These are phyloP conservation scores for Eulemur albifrons DNA, from an alignment of 2,797 vertebrate species.

Conservation along the genomic window DNA sequence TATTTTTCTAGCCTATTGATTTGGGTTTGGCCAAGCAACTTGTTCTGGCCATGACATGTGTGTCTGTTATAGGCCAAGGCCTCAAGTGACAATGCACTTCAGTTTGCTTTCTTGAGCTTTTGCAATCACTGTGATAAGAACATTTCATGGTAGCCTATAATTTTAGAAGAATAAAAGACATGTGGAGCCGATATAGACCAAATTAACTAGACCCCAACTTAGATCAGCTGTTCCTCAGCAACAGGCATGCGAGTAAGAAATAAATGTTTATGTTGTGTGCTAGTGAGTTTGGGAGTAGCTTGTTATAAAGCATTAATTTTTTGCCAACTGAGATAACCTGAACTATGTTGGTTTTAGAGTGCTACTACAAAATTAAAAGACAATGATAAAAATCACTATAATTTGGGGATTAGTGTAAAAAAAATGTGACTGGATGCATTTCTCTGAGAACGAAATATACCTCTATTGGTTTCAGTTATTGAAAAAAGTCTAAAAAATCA, in stretches of 20 bases:
- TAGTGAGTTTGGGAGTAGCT: not conserved
- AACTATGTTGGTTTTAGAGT: not conserved
- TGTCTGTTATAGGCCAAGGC: not conserved
- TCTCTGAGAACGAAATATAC: not conserved
- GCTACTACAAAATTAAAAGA: not conserved
- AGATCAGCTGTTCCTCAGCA: not conserved
- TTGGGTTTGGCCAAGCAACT: not conserved
- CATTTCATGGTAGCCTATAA: not conserved
- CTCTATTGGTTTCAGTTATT: not conserved
- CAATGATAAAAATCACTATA: not conserved
- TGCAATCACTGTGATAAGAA: not conserved
- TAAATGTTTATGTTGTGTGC: not conserved
- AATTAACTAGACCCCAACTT: not conserved
- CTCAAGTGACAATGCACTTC: not conserved
- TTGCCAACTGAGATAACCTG: not conserved
- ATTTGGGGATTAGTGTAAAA: not conserved
- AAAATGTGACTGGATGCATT: not conserved
- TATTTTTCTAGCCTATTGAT: not conserved
- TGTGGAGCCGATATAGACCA: not conserved
- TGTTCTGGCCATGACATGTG: not conserved
- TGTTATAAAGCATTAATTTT: not conserved
- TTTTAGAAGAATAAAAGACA: not conserved
- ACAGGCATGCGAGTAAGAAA: not conserved
- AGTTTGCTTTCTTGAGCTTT: not conserved
- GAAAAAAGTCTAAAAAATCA: not conserved